These are phyloP conservation scores for Phorcus lineatus DNA, from an alignment of 2,888 invertebrate genomes.

Conservation along the genomic window DNA sequence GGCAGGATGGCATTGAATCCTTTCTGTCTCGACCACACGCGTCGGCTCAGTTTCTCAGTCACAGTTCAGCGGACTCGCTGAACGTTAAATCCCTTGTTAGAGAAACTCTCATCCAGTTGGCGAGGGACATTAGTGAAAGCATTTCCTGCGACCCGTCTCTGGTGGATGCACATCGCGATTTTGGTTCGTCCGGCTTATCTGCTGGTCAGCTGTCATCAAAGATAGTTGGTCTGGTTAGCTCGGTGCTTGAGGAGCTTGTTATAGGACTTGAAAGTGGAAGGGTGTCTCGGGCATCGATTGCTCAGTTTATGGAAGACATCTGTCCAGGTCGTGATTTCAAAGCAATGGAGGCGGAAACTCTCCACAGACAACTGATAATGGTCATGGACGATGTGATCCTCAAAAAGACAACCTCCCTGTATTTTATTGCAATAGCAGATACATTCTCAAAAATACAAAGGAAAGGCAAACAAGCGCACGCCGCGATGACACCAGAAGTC, in stretches of 20 bases:
- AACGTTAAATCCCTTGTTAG: slow-evolving; percentile 43
- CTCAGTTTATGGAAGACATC: not conserved
- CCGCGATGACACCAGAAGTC: slow-evolving; percentile 7
- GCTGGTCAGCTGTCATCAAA: not conserved
- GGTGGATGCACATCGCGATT: not conserved
- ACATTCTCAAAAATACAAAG: not conserved
- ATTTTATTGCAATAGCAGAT: not conserved
- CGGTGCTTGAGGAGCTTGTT: not conserved
- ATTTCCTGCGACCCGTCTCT: slow-evolving; percentile 24
- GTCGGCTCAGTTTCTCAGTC: not conserved
- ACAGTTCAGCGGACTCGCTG: slow-evolving; percentile 20
- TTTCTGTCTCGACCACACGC: not conserved
- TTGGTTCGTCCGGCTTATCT: not conserved
- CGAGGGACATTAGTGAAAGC: slow-evolving; percentile 46
- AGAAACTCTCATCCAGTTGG: slow-evolving; percentile 46
- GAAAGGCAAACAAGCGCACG: not conserved
- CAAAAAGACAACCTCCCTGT: not conserved
- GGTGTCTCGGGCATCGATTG: not conserved
- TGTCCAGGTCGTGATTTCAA: not conserved
- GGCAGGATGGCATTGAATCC: slow-evolving; percentile 17
- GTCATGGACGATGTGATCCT: not conserved
- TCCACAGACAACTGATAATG: not conserved
- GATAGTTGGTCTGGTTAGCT: not conserved
- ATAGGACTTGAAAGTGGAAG: slow-evolving; percentile 1
- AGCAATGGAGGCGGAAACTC: not conserved